Evolutionary conservation across 1,140 invertebrate species (phyloP), one percentile per base, ranked within the genome.

Genomic region (Bombus waltoni): DNA sequence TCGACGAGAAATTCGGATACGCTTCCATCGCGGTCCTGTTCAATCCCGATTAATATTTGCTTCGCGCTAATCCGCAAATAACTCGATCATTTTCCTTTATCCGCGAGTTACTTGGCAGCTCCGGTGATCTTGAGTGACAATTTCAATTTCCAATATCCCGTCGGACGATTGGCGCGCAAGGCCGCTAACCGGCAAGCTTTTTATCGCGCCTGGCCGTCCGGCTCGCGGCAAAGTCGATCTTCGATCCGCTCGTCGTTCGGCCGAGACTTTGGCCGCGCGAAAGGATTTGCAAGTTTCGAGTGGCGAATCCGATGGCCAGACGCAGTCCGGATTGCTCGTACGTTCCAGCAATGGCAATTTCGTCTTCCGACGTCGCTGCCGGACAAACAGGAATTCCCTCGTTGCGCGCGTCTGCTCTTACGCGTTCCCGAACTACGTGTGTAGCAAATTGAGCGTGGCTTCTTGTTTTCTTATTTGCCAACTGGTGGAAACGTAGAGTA

Each of bases 281-380:
- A 77, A 74, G 80, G 80, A 86, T 77, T 86, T 74, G 72, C 72
- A 76, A 87, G 57, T 87, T 87, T 79, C 59, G 74, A 85, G 47
- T 59, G 70, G 40, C 70, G 71, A 74, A 68, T 44, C 28, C 22
- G 28, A 38, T 65, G 70, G 76, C 18, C 68, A 35, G 57, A 5
- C 44, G 18, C 57, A 8, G 8, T 18, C 28, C 44, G 38, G 62
- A 87, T 85, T 70, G 32, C 47, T 38, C 35, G 15, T 35, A 44
- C 38, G 83, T 76, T 47, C 44, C 11, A 47, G 38, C 70, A 59
- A 74, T 62, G 47, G 83, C 25, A 80, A 85, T 78, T 85, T 53
- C 79, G 59, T 74, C 42, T 57, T 10, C 22, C n/a, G 22, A 65
- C 38, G n/a, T 25, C 5, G 28, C 9, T 3, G 11, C n/a, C 28